Evolutionary conservation across 2,113 vertebrate genomes (phyloP).

Genomic region (Labeo catla): DNA sequence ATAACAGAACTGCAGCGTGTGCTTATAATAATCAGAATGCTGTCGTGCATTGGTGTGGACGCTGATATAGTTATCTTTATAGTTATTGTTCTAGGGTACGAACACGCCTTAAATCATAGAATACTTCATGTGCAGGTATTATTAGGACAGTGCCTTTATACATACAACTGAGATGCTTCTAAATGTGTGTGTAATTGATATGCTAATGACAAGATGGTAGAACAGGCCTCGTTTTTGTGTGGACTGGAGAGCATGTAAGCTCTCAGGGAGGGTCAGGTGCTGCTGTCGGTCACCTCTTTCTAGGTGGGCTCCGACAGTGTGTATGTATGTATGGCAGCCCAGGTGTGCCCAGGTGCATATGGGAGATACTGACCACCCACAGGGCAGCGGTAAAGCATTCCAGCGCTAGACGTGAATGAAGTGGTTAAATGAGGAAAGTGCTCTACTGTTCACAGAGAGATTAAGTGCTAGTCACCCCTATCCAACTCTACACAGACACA

Average conservation of each 20-base stretch:
- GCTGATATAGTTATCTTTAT: too few species aligned
- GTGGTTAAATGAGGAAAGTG: constrained; percentile 32
- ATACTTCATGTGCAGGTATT: not conserved
- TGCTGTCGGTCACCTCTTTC: constrained; percentile 9
- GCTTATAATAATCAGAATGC: not conserved
- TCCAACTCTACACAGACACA: not conserved
- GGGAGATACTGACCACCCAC: constrained; percentile 46
- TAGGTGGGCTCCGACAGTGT: constrained; percentile 38
- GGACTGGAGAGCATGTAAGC: not conserved
- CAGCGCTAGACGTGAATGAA: constrained; percentile 3
- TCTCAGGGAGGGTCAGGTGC: not conserved
- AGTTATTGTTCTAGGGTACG: too few species aligned
- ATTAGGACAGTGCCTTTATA: not conserved
- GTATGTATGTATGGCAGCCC: constrained; percentile 2
- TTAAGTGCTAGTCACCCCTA: constrained; percentile 27
- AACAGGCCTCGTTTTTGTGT: constrained; percentile 22
- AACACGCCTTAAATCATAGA: not conserved
- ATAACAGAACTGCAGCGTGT: too few species aligned
- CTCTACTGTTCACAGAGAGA: constrained; percentile 21
- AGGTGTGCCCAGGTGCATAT: constrained; percentile 45
- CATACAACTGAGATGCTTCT: not conserved
- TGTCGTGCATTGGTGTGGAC: not conserved
- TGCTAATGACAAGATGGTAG: constrained; percentile 2
- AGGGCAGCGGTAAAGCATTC: constrained; percentile 21
- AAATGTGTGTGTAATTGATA: not conserved